These are phyloP conservation scores for Perizoma flavofasciatum DNA, from an alignment of 2,888 invertebrate genomes.

Conservation along the genomic window DNA sequence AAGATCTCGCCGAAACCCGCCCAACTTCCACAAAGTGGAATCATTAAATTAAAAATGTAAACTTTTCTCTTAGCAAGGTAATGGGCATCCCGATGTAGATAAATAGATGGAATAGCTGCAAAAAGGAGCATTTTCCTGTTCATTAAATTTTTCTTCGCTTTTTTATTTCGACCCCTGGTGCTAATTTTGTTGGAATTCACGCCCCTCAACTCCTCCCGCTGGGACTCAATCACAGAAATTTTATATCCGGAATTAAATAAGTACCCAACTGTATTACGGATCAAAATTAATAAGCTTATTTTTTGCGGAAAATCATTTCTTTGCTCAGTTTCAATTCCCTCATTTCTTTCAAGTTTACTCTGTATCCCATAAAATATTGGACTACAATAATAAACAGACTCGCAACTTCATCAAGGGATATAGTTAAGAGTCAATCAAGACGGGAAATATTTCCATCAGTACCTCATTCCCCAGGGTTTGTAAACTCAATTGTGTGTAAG, in stretches of 20 bases:
- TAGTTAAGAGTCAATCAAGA: slow-evolving; percentile 62
- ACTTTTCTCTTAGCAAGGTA: slow-evolving; percentile 85
- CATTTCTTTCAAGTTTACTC: slow-evolving; percentile 42
- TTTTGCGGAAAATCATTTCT: slow-evolving; percentile 64
- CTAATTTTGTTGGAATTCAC: slow-evolving; percentile 85
- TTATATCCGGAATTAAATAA: slow-evolving; percentile 85
- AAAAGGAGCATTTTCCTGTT: slow-evolving; percentile 85
- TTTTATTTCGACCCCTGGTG: slow-evolving; percentile 85
- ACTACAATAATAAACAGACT: slow-evolving; percentile 27
- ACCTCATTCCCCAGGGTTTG: slow-evolving; percentile 76
- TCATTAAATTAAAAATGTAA: slow-evolving; percentile 85
- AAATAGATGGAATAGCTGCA: slow-evolving; percentile 85
- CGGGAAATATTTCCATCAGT: slow-evolving; percentile 75
- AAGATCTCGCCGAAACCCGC: slow-evolving; percentile 84
- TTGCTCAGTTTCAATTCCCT: slow-evolving; percentile 5
- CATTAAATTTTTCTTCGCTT: slow-evolving; percentile 85
- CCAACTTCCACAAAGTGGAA: slow-evolving; percentile 85
- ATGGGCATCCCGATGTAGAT: slow-evolving; percentile 85
- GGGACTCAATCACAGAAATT: slow-evolving; percentile 84
- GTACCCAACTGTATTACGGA: slow-evolving; percentile 78
- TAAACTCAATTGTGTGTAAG: slow-evolving; percentile 80
- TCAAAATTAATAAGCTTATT: slow-evolving; percentile 81
- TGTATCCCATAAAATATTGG: slow-evolving; percentile 41
- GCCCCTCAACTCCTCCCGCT: slow-evolving; percentile 81
- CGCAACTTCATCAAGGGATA: slow-evolving; percentile 29